Evolutionary conservation across 2,113 vertebrate genomes (phyloP).

Genomic region (Tragulus kanchil): DNA sequence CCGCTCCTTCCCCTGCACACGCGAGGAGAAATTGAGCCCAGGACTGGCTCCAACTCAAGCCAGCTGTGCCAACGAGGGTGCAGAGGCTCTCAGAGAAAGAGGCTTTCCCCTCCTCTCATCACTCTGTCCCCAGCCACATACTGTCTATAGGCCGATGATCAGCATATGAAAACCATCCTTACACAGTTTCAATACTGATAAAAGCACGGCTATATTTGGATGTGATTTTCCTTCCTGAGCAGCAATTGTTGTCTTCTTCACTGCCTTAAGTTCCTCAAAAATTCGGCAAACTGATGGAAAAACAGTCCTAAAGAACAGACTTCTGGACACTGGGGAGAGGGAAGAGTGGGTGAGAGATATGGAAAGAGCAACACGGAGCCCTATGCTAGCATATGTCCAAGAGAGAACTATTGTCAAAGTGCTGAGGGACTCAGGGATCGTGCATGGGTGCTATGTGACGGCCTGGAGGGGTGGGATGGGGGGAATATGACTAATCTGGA

Average conservation of each 20-base stretch:
- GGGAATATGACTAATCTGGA: no score
- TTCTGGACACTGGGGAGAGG: no score
- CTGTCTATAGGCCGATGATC: constrained; percentile 34
- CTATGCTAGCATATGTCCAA: no score
- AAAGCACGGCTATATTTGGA: constrained; percentile 70
- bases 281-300: constrained; percentile 74
- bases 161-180: constrained; percentile 68
- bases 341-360: no score
- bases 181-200: constrained; percentile 63
- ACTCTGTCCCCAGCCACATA: constrained; percentile 51
- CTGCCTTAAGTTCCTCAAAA: constrained; percentile 77
- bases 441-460: no score
- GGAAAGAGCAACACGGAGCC: no score
- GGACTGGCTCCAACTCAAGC: neutral
- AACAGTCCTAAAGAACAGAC: no score
- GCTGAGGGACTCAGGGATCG: no score
- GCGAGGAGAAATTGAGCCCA: constrained; percentile 63
- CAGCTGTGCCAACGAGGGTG: neutral
- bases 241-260: constrained; percentile 66
- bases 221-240: constrained; percentile 46
- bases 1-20: constrained; percentile 50
- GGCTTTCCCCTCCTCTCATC: constrained; percentile 32
- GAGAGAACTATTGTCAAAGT: no score
- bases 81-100: neutral
- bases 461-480: no score